Base-by-base conservation (phyloP, 2,888 invertebrate species). In the Trichogramma dendrolimi region DNA sequence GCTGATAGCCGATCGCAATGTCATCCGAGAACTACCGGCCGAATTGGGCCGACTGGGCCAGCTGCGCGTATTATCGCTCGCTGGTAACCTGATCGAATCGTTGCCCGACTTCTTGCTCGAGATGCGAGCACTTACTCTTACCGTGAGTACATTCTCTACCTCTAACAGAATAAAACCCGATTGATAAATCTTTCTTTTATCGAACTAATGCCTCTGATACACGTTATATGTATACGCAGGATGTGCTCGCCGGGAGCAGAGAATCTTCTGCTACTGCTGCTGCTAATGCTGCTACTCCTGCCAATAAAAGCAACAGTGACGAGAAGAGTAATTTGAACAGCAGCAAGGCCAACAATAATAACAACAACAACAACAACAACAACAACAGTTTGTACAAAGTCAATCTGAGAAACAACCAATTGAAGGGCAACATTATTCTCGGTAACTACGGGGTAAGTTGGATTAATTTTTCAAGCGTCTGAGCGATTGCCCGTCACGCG, bases 381-480 rank as follows among this genome's bases (percentile, higher is more conserved):
- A 67, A 65, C 61, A 76, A 71, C 56, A 73, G 72, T 68, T 69
- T 90, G 14, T 87, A 87, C 46, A 88, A 85, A 67, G 86, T 91
- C n/a, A 91, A 90, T 75, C 81, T 92, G 48, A 82, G 90, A 58
- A 86, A 89, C 67, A 92, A 91, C 78, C 85, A 87, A 67, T 80
- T 92, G 41, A 91, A 91, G 78, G 92, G 92, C 61, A 91, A 88
- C 80, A 92, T 92, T 67, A 88, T 92, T 69, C 85, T 92, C 57
- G 92, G 91, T 60, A 92, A 91, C 78, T 92, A 92, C 79, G 91
- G 90, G 77, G 92, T 91, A 82, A 61, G 67, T 66, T 46, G 10
- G n/a, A 10, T 46, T 10, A 10, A 10, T 46, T 46, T 27, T 27
- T 27, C 27, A 27, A 27, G 27, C 27, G 27, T 27, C 27, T 27